Percentiles rank a stretch among this genome's conserved stretches.
Conservation (phyloP, 2,797 vertebrate species). For the Parotocinclus haroldoi region DNA sequence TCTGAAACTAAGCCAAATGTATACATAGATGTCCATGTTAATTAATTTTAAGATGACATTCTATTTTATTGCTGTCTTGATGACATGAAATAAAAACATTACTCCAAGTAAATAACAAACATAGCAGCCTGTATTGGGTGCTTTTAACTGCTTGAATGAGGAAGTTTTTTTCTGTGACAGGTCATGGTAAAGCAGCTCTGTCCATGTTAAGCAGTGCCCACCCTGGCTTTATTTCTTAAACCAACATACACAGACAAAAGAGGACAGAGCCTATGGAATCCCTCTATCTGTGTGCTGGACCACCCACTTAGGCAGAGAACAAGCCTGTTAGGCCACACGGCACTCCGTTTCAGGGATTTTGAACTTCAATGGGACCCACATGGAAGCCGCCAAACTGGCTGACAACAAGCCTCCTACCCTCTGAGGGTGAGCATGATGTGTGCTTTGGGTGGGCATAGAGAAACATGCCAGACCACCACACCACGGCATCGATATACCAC, state of each 20-base stretch:
- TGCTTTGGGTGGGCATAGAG: slow-evolving; percentile 33
- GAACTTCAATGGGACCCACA: slow-evolving; percentile 62
- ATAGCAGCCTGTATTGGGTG: slow-evolving; percentile 1
- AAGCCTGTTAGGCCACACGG: slow-evolving; percentile 52
- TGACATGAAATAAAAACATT: slow-evolving; percentile 1
- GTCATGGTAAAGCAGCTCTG: slow-evolving; percentile 47
- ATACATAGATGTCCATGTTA: too few species aligned
- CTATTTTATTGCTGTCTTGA: neutral
- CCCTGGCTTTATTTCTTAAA: slow-evolving; percentile 59
- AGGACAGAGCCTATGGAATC: slow-evolving; percentile 54
- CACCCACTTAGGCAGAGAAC: slow-evolving; percentile 68
- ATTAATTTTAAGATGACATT: too few species aligned
- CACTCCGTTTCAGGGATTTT: slow-evolving; percentile 55
- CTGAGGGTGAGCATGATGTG: slow-evolving; percentile 29
- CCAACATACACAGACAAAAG: slow-evolving; percentile 55
- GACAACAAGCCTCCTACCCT: slow-evolving; percentile 46
- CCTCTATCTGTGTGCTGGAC: slow-evolving; percentile 54
- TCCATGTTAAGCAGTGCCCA: slow-evolving; percentile 50
- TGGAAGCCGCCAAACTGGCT: slow-evolving; percentile 51
- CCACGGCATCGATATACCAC: slow-evolving; percentile 4
- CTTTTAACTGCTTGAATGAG: slow-evolving; percentile 32
- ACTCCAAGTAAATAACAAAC: neutral
- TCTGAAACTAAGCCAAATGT: too few species aligned
- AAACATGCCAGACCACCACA: slow-evolving; percentile 12
- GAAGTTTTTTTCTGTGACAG: slow-evolving; percentile 34